Evolutionary conservation across 2,888 invertebrate species (phyloP).

Genomic region (Elaeidobius kamerunicus): DNA sequence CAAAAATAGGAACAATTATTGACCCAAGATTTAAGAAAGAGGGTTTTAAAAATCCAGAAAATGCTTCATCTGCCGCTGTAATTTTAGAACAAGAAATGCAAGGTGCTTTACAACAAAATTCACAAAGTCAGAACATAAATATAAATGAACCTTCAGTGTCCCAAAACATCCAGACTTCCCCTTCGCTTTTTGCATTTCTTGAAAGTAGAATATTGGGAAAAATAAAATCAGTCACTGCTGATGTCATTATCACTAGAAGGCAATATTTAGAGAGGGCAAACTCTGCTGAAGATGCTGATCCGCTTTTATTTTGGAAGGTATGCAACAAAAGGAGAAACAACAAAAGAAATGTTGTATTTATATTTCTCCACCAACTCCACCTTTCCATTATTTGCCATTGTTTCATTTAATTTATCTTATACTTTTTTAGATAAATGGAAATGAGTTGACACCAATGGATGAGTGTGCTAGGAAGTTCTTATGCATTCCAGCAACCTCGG

Average conservation of each 20-base stretch:
- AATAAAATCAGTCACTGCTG: constrained; percentile 14
- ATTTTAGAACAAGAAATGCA: constrained; percentile 5
- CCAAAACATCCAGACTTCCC: background rate
- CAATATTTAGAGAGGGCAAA: constrained; percentile 24
- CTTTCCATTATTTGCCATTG: no score
- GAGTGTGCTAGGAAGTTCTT: constrained; percentile 17
- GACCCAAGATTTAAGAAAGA: constrained; percentile 27
- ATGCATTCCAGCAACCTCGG: constrained; percentile 23
- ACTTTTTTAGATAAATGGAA: background rate
- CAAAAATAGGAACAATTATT: constrained; percentile 19
- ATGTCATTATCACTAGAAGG: constrained; percentile 21
- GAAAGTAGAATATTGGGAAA: constrained; percentile 3
- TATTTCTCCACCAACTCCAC: no score
- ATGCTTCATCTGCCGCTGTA: constrained; percentile 14
- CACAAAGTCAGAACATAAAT: background rate
- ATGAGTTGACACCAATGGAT: constrained; percentile 10
- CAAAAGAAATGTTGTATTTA: no score
- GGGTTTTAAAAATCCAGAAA: constrained; percentile 21
- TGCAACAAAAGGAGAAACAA: no score
- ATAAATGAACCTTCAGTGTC: background rate
- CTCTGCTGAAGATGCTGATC: constrained; percentile 9
- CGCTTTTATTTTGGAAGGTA: constrained; percentile 28
- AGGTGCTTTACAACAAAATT: background rate
- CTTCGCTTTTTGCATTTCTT: constrained; percentile 12
- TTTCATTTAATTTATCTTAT: no score